These are phyloP conservation scores for Apotomis turbidana DNA, from an alignment of 2,888 invertebrate genomes.

Conservation along the genomic window DNA sequence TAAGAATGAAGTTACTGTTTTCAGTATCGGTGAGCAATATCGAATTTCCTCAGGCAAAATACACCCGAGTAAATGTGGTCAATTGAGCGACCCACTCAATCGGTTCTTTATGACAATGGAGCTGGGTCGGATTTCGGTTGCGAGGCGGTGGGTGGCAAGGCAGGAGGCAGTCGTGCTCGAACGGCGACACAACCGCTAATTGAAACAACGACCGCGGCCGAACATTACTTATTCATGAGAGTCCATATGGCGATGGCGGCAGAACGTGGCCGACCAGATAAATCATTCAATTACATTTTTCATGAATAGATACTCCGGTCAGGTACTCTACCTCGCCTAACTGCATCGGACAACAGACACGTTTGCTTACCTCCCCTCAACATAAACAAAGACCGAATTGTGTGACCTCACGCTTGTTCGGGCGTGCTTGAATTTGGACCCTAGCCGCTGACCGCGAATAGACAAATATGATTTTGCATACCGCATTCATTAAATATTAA, in stretches of 20 bases:
- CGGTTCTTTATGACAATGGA: conserved; percentile 52
- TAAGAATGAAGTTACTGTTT: conserved; percentile 48
- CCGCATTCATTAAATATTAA: conserved; percentile 35
- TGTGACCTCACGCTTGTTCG: conserved; percentile 6
- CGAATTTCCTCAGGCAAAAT: conserved; percentile 47
- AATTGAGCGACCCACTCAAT: conserved; percentile 42
- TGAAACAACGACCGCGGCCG: conserved; percentile 81
- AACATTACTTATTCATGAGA: conserved; percentile 83
- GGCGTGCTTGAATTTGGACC: conserved; percentile 28
- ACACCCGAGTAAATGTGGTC: conserved; percentile 43
- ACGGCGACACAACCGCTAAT: conserved; percentile 81
- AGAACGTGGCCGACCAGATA: conserved; percentile 80
- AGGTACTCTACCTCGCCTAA: conserved; percentile 34
- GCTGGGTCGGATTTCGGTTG: conserved; percentile 51
- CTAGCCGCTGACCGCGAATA: conserved; percentile 26
- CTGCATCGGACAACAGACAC: conserved; percentile 8
- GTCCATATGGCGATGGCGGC: conserved; percentile 80
- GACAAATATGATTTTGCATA: conserved; percentile 39
- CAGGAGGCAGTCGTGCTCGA: conserved; percentile 67
- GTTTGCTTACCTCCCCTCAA: conserved; percentile 10
- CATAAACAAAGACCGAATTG: conserved; percentile 31
- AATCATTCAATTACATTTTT: conserved; percentile 82
- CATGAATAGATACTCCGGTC: conserved; percentile 62
- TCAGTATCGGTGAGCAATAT: conserved; percentile 46
- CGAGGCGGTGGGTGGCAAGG: conserved; percentile 47